Evolutionary conservation across 2,888 invertebrate species (phyloP), one percentile per base, ranked within the genome.

Genomic region (Chrysopilus asiliformis): DNA sequence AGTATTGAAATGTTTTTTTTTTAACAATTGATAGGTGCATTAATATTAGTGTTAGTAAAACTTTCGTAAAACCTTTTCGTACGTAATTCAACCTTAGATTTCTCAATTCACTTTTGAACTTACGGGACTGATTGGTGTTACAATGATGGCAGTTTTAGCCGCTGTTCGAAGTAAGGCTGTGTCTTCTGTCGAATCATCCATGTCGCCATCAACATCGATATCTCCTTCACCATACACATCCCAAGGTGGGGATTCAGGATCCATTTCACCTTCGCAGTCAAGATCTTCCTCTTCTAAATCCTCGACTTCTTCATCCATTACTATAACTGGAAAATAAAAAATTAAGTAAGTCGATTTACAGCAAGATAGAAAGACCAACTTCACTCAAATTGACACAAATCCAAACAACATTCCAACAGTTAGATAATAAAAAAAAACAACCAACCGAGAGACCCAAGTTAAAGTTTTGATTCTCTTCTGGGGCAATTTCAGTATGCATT

Each of bases 91-190:
- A n/a, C n/a, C n/a, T n/a, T n/a, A n/a, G n/a, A n/a, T n/a, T n/a
- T n/a, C n/a, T n/a, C n/a, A n/a, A 9, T 24, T 24, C 12, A 24
- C 15, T 2, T 18, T 9, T 2, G 15, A 10, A 46, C 49, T 56
- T 50, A 64, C 64, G 47, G 64, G 64, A 53, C 61, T 64, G 48
- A 64, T 63, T 46, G 64, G 64, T 52, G 64, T 64, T 45, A 64
- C 59, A 49, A 64, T 58, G 47, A 64, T 68, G 54, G 68, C 68
- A 34, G 67, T 66, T 52, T 55, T 55, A 41, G 64, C 58, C 47
- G 65, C 62, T 46, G 65, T 68, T 45, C 68, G 64, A 44, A 71
- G 55, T 46, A 71, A 59, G 36, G 71, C 69, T 42, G 70, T 70
- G 52, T 70, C 68, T 52, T 70, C 70, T 45, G 64, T 65, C 44